These are phyloP conservation scores for Gila orcuttii DNA, from an alignment of 2,113 vertebrate species.

Conservation along the genomic window DNA sequence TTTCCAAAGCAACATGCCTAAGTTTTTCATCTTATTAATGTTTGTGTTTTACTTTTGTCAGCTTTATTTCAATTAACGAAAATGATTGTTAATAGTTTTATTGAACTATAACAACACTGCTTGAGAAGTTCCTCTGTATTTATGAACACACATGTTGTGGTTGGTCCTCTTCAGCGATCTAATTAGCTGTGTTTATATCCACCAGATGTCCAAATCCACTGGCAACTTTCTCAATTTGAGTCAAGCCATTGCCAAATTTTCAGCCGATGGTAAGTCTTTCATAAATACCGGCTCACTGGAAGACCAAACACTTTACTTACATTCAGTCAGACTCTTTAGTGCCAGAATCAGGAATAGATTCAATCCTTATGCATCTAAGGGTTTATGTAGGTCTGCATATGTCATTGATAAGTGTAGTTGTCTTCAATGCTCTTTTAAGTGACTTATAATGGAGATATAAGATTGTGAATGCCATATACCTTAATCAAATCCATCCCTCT, in stretches of 20 bases:
- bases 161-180: not conserved
- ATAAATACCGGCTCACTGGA: not conserved
- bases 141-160: not conserved
- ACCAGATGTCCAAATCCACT: slow-evolving; percentile 98
- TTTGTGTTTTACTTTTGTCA: not conserved
- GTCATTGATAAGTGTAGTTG: too few relatives aligned
- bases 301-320: not conserved
- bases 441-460: not conserved
- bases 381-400: not conserved
- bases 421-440: not conserved
- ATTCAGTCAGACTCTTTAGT: not conserved
- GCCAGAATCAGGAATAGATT: not conserved
- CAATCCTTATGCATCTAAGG: not conserved
- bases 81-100: not conserved
- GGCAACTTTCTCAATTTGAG: slow-evolving; percentile 95
- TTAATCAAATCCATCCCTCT: not conserved
- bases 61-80: not conserved
- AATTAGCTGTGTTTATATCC: slow-evolving; percentile 50
- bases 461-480: not conserved
- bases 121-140: not conserved
- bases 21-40: not conserved
- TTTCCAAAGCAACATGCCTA: not conserved
- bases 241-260: slow-evolving; percentile 92
- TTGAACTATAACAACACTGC: too few relatives aligned
- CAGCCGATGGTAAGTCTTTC: slow-evolving; percentile 87